phyloP scores from a whole-genome alignment of 2,797 vertebrate genomes.

The Clarias fuscus region DNA sequence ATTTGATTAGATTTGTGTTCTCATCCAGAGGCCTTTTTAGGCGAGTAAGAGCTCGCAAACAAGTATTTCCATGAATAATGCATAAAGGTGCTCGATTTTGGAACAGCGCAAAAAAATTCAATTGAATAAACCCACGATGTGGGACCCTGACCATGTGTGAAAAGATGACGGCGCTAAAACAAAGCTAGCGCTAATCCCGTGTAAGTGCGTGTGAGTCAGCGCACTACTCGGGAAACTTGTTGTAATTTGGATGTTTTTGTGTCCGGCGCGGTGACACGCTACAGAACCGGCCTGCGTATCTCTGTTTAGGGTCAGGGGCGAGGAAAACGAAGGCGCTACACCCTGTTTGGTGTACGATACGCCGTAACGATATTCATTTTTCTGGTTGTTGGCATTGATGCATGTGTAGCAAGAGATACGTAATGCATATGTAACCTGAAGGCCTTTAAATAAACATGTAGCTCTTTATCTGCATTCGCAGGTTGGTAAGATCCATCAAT shows the following conservation, averaged over 20 bases:
- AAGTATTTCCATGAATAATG: background rate
- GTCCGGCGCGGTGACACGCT: conserved; percentile 65
- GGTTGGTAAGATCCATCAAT: conserved; percentile 92
- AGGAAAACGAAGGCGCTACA: conserved; percentile 70
- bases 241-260: conserved; percentile 42
- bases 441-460: conserved; percentile 85
- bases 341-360: conserved; percentile 69
- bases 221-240: background rate
- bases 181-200: background rate
- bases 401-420: conserved; percentile 79
- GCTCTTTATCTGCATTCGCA: conserved; percentile 94
- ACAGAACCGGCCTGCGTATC: conserved; percentile 44
- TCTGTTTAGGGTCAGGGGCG: conserved; percentile 62
- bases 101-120: too few species aligned
- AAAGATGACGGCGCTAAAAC: background rate
- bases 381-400: conserved; percentile 83
- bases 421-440: conserved; percentile 83
- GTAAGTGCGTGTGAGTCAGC: background rate
- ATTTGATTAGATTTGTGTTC: background rate
- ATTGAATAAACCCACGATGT: too few species aligned
- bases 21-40: too few species aligned
- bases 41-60: too few species aligned
- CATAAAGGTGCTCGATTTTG: background rate
- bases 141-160: background rate
- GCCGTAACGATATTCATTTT: conserved; percentile 69